Percentiles rank a stretch among this genome's conserved stretches.
These are phyloP conservation scores for Keiferia lycopersicella DNA, from an alignment of 2,888 invertebrate species.

Conservation along the genomic window DNA sequence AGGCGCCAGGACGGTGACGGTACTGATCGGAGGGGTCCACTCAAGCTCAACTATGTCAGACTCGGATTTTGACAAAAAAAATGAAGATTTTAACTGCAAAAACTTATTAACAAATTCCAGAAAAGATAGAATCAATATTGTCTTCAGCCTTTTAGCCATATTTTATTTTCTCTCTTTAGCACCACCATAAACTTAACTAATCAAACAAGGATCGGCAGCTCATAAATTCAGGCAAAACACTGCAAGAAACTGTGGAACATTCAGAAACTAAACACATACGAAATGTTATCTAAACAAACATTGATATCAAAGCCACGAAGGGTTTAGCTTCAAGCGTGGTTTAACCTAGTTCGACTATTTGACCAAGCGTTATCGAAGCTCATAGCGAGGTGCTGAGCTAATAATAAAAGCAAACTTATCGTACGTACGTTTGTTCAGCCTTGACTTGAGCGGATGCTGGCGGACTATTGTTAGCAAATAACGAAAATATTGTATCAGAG, in stretches of 20 bases:
- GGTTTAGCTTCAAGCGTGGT: conserved; percentile 43
- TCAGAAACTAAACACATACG: conserved; percentile 28
- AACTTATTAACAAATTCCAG: no score
- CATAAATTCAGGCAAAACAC: conserved; percentile 13
- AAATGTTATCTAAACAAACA: conserved; percentile 41
- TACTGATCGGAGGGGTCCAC: conserved; percentile 11
- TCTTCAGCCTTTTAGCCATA: background rate
- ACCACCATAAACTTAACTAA: conserved; percentile 19
- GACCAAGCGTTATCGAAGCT: conserved; percentile 53
- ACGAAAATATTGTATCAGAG: conserved; percentile 30
- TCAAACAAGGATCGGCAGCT: conserved; percentile 33
- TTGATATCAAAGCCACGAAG: conserved; percentile 45
- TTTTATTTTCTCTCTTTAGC: background rate
- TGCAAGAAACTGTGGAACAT: background rate
- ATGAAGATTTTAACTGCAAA: no score
- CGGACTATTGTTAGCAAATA: conserved; percentile 50
- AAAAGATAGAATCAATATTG: background rate
- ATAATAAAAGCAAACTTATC: conserved; percentile 57
- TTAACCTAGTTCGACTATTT: conserved; percentile 57
- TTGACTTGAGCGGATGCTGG: conserved; percentile 53
- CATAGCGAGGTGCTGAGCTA: conserved; percentile 41
- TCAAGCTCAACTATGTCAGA: conserved; percentile 12
- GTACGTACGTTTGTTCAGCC: conserved; percentile 52
- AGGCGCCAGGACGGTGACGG: conserved; percentile 57
- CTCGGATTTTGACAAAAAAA: background rate